These are phyloP conservation scores for Todiramphus chloris DNA, from an alignment of 2,113 vertebrate genomes.

Conservation along the genomic window DNA sequence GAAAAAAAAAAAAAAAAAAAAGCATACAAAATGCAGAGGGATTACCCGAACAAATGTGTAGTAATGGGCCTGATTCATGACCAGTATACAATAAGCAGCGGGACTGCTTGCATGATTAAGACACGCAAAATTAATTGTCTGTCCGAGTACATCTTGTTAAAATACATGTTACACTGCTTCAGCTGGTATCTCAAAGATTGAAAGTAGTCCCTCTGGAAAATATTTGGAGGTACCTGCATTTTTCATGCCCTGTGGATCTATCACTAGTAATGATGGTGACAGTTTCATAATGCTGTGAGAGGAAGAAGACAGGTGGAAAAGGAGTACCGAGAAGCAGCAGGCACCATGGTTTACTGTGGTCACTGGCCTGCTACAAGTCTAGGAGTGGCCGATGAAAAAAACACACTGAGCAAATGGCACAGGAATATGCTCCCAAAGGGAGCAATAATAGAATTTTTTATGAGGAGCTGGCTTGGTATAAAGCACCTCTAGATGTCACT, in stretches of 20 bases:
- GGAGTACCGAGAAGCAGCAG: background rate
- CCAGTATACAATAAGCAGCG: background rate
- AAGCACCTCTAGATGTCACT: constrained; percentile 78
- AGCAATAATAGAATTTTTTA: background rate
- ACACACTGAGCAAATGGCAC: accelerated
- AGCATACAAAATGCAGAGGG: background rate
- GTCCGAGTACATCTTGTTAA: background rate
- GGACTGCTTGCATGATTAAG: background rate
- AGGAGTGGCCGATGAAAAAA: background rate
- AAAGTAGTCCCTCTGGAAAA: background rate
- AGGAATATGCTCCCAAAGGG: background rate
- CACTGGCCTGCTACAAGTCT: background rate
- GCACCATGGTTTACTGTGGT: background rate
- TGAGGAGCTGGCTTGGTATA: background rate
- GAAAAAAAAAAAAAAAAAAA: too few relatives aligned
- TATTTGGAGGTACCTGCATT: background rate
- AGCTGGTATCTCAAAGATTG: background rate
- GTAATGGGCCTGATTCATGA: background rate
- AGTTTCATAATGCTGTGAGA: background rate
- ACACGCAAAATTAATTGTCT: background rate
- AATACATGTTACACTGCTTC: background rate
- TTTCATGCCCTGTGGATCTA: background rate
- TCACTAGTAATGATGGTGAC: background rate
- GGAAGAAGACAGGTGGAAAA: background rate
- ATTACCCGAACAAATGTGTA: background rate